Evolutionary conservation across 2,797 vertebrate species (phyloP).

Genomic region (Danionella dracula): DNA sequence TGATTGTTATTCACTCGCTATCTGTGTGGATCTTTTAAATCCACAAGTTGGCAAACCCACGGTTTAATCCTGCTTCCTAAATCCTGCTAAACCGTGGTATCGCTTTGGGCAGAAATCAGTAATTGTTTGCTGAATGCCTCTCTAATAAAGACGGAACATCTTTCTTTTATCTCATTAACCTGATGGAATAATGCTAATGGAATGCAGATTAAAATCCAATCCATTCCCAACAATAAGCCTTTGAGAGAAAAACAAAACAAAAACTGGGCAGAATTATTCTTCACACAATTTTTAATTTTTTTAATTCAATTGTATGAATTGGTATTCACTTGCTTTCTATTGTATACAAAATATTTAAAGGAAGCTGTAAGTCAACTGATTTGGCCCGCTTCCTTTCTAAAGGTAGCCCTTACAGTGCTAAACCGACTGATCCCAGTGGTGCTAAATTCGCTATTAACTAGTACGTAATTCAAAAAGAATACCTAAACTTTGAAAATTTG

Average conservation of each 20-base stretch:
- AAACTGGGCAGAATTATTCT: no score
- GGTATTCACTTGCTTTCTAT: no score
- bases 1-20: not conserved
- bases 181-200: slow-evolving; percentile 11
- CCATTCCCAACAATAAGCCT: slow-evolving; percentile 12
- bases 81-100: slow-evolving; percentile 1
- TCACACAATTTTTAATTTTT: not conserved
- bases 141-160: not conserved
- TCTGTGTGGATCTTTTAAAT: not conserved
- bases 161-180: slow-evolving; percentile 13
- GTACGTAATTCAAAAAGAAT: no score
- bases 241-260: slow-evolving; percentile 5
- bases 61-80: not conserved
- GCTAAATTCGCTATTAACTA: no score
- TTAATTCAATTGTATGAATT: not conserved
- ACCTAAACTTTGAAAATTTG: no score
- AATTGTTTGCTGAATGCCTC: slow-evolving; percentile 4
- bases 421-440: no score
- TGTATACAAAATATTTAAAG: no score
- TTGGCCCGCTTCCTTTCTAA: no score
- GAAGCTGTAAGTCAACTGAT: no score
- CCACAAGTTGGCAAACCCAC: not conserved
- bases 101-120: slow-evolving; percentile 9
- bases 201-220: slow-evolving; percentile 24
- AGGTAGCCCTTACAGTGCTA: no score